Base-by-base conservation (phyloP, 1,140 invertebrate species). In the Halictus rubicundus region DNA sequence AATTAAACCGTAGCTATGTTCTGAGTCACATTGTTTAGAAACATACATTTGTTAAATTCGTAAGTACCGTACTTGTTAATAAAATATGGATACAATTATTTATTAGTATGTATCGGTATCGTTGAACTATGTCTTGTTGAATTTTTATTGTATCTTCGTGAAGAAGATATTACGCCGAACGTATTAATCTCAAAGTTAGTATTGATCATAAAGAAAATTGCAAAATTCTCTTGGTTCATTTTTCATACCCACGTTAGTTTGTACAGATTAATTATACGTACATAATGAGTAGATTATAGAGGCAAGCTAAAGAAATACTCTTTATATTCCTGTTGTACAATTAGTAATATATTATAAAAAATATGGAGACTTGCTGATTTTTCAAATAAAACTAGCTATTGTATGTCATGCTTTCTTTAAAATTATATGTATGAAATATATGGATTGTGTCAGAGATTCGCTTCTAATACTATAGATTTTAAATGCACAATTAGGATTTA, bases 401-500 rank as follows among this genome's bases (percentile, higher is more conserved):
- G 2, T 54, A 60, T 23, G 5, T 21, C 39, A 37, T 65, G 14
- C 39, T 68, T 49, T 63, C 59, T 27, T 68, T 57, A 32, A 83
- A 80, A 83, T 52, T 46, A 27, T 25, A 25, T 54, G 21, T 19
- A 63, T n/a, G 25, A 65, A 73, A 72, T 32, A 2, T n/a, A 37
- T 68, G 39, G 21, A n/a, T 32, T 69, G 82, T 42, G 57, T 68
- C 69, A 21, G 66, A 78, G 63, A 85, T 82, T 82, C 77, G 19
- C 54, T 66, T 74, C 25, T 63, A 73, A 57, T 49, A 79, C 49
- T 71, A 72, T 1, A 25, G 32, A 61, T 81, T 57, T 78, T 83
- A 87, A 87, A 87, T 87, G 85, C 85, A 78, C 42, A 57, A 83
- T 78, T 63, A 78, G n/a, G 32, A 71, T 77, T 83, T 83, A 64